Evolutionary conservation across 2,797 vertebrate species (phyloP).

Genomic region (Anguilla marmorata): DNA sequence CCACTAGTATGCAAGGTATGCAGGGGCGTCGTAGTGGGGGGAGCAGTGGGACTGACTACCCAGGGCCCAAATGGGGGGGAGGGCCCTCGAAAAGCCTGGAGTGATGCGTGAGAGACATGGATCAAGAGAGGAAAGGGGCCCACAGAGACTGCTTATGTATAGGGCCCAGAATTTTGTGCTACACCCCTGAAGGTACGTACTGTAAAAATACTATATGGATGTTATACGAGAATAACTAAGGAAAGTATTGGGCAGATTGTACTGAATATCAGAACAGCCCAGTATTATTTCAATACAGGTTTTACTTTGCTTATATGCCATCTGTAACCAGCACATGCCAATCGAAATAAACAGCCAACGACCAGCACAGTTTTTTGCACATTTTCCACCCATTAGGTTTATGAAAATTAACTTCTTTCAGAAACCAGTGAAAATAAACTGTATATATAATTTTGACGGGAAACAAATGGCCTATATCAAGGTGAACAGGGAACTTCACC

Average conservation of each 20-base stretch:
- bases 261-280: background rate
- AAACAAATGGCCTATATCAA: background rate
- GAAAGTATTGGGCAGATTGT: background rate
- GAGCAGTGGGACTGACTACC: too few species aligned
- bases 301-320: background rate
- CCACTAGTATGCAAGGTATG: background rate
- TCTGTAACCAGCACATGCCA: background rate
- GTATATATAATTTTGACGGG: background rate
- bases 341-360: slow-evolving; percentile 10
- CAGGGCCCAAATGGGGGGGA: too few species aligned
- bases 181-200: background rate
- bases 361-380: background rate
- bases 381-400: background rate
- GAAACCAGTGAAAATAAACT: background rate
- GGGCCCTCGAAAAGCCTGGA: too few species aligned
- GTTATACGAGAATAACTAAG: background rate
- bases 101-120: too few species aligned
- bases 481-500: background rate
- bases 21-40: too few species aligned
- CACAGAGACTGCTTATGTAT: too few species aligned
- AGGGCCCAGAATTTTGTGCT: too few species aligned
- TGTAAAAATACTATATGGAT: background rate
- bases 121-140: too few species aligned
- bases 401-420: background rate
- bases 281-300: background rate